phyloP scores from a whole-genome alignment of 1,140 invertebrate species.

The Drosophila willistoni region DNA sequence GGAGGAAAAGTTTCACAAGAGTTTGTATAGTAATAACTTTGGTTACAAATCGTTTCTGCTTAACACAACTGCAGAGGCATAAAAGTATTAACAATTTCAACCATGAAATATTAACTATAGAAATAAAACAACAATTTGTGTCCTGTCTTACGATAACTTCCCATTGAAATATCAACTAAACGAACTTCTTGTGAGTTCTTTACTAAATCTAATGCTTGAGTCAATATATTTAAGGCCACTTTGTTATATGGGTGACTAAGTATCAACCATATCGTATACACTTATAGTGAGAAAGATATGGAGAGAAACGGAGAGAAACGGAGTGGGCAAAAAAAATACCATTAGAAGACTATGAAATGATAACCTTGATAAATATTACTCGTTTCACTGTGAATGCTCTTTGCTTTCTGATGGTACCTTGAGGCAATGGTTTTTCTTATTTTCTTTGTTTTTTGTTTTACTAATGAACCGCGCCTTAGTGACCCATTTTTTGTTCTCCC shows the following conservation, averaged over 20 bases:
- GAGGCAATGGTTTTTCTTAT: conserved; percentile 12
- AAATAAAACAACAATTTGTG: no score
- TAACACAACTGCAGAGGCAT: no score
- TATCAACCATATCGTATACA: not conserved
- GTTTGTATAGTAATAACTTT: no score
- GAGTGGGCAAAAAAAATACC: not conserved
- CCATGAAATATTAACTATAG: no score
- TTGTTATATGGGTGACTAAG: conserved; percentile 5
- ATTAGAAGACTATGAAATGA: conserved; percentile 5
- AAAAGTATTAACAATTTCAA: no score
- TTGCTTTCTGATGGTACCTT: conserved; percentile 4
- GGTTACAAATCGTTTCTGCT: no score
- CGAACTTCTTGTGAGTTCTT: no score
- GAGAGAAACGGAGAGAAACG: not conserved
- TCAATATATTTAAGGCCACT: conserved; percentile 6
- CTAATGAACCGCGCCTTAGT: conserved; percentile 54
- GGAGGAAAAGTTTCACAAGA: no score
- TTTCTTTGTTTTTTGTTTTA: conserved; percentile 14
- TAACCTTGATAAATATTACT: conserved; percentile 15
- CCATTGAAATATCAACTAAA: no score
- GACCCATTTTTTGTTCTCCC: conserved; percentile 56
- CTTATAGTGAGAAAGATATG: no score
- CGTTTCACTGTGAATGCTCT: conserved; percentile 3
- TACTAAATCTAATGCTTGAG: not conserved
- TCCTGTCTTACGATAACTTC: no score